Evolutionary conservation across 30 jellyfish, hydroid and myxozoan genomes (phyloP), one percentile per base, ranked within the genome.

Genomic region (Haliclystus octoradiatus): DNA sequence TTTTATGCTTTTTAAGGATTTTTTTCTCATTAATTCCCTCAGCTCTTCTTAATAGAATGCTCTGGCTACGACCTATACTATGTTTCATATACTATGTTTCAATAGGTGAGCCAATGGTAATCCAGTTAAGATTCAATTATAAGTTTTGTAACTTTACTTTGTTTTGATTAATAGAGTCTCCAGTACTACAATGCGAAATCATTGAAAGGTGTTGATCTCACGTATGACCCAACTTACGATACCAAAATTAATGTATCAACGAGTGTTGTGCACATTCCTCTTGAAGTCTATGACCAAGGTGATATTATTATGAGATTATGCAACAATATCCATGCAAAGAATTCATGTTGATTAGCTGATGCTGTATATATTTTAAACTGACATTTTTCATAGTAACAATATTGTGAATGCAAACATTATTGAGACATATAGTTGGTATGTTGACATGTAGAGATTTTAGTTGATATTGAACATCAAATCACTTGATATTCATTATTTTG

Each of bases 181-280:
- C 29, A 52, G 7, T 82, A 75, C 32, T 73, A 40, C 30, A 78
- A 83, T 14, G 95, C 87, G 24, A 82, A 82, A 63, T 25, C 62
- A 26, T 68, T 75, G 9, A 31, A 82, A 46, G 84, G 90, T 31
- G 52, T 82, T 65, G 49, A 68, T 27, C 65, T 82, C 24, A 27
- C 70, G 27, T 69, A 74, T 26, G 90, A 73, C 69, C 71, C 95
- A 3, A 83, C 74, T 34, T 82, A 74, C 52, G 85, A 84, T 29
- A 90, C 75, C 12, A 84, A 84, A 19, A 63, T 82, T 49, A 82
- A 82, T 62, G 63, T 83, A 3, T 63, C 88, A 35, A 90, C 84
- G 15, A 82, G 95, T 50, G 81, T 82, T 27, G 95, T 82, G 1
- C 95, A 82, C 32, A 64, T 82, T 1, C 95, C 95, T 22, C 74